phyloP scores from a whole-genome alignment of 1,140 invertebrate genomes.

The Drosophila hydei region DNA sequence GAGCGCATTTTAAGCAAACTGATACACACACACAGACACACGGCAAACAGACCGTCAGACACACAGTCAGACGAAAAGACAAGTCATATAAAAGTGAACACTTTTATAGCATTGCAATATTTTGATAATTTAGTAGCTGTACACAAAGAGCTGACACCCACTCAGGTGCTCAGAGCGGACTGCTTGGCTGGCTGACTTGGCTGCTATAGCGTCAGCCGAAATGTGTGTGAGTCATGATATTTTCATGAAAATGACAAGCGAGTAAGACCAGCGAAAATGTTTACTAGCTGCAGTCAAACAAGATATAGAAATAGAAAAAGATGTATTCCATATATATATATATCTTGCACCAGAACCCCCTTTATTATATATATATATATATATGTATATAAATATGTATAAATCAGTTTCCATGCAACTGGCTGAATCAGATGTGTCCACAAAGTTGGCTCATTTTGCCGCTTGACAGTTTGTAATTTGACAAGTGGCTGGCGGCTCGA shows the following conservation, averaged over 20 bases:
- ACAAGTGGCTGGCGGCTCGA: slow-evolving; percentile 38
- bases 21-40: slow-evolving; percentile 12
- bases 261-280: slow-evolving; percentile 4
- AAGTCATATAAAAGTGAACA: slow-evolving; percentile 49
- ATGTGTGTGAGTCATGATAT: slow-evolving; percentile 29
- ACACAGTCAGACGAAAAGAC: slow-evolving; percentile 15
- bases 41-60: slow-evolving; percentile 22
- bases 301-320: slow-evolving; percentile 15
- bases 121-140: slow-evolving; percentile 68
- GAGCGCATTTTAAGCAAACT: slow-evolving; percentile 30
- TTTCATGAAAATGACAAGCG: slow-evolving; percentile 24
- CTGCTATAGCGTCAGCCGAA: slow-evolving; percentile 21
- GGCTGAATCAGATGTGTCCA: slow-evolving; percentile 3
- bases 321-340: slow-evolving; percentile 1
- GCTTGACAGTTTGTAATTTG: slow-evolving; percentile 73
- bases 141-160: slow-evolving; percentile 40
- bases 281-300: slow-evolving; percentile 19
- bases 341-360: slow-evolving; percentile 3
- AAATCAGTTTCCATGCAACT: slow-evolving; percentile 8
- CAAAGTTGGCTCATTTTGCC: slow-evolving; percentile 28
- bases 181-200: not conserved
- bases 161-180: slow-evolving; percentile 22
- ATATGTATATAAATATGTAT: slow-evolving; percentile 8
- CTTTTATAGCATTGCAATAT: slow-evolving; percentile 69
- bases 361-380: slow-evolving; percentile 2